phyloP scores from a whole-genome alignment of 2,888 invertebrate genomes.

The Exephanes ischioxanthus region DNA sequence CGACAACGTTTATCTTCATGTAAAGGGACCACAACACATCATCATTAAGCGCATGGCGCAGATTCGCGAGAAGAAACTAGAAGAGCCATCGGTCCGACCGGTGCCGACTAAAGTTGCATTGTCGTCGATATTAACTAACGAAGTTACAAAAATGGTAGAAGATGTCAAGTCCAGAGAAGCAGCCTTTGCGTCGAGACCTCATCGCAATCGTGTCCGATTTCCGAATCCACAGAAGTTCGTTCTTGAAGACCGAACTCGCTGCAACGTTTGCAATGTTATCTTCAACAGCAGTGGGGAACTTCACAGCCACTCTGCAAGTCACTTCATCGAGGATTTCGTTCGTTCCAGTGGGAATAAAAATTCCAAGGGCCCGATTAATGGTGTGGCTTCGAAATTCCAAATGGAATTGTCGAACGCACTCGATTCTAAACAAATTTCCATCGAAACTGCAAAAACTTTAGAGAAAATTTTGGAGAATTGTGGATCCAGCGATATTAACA shows the following conservation, averaged over 20 bases:
- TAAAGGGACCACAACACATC: background rate
- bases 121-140: conserved; percentile 12
- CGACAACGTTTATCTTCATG: conserved; percentile 38
- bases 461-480: background rate
- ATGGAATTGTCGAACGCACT: background rate
- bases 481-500: background rate
- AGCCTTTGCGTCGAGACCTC: background rate
- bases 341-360: background rate
- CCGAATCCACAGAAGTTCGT: background rate
- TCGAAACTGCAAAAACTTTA: background rate
- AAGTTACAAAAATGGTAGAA: conserved; percentile 2
- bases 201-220: background rate
- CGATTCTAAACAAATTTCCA: background rate
- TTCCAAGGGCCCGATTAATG: background rate
- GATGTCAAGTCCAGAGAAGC: background rate
- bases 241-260: background rate
- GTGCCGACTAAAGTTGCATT: conserved; percentile 5
- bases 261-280: background rate
- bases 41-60: background rate
- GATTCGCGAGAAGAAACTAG: background rate
- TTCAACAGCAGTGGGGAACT: background rate
- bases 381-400: background rate
- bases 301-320: conserved; percentile 52
- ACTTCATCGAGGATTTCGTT: conserved; percentile 27
- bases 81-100: background rate